A percentile compares a stretch with the other conserved stretches of the same genome.
Conservation (phyloP, 2,113 vertebrate genomes). For the Apistogramma diplotaenia region DNA sequence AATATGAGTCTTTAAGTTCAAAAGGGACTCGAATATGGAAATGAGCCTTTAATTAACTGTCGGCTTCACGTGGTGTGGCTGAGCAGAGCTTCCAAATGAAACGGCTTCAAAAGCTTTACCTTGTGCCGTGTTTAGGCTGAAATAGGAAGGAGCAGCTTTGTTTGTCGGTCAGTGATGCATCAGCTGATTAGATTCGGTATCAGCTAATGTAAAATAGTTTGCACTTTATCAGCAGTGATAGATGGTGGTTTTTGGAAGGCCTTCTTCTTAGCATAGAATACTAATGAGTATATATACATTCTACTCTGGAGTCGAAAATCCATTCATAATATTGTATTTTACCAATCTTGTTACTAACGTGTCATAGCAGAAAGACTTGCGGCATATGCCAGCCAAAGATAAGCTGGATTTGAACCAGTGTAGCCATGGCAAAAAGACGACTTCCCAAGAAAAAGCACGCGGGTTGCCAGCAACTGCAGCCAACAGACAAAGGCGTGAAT, state of each 20-base stretch:
- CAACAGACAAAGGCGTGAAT: constrained; percentile 45
- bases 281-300: not conserved
- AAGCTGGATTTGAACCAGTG: constrained; percentile 37
- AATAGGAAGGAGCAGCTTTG: not conserved
- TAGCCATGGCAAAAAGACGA: constrained; percentile 18
- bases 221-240: not conserved
- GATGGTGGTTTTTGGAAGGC: not conserved
- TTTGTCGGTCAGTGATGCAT: not conserved
- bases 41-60: constrained; percentile 49
- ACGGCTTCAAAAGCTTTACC: constrained; percentile 10
- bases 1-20: constrained; percentile 40
- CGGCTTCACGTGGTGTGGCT: not conserved
- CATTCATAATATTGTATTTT: constrained; percentile 2
- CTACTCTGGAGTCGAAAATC: not conserved
- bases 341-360: constrained; percentile 7
- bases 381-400: constrained; percentile 47
- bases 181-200: not conserved
- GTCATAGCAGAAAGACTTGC: constrained; percentile 21
- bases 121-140: constrained; percentile 10
- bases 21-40: constrained; percentile 47
- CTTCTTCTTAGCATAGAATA: not conserved
- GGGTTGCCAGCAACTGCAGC: constrained; percentile 39
- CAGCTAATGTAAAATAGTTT: not conserved
- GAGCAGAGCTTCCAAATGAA: constrained; percentile 16
- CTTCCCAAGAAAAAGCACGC: constrained; percentile 15